Evolutionary conservation across 2,113 vertebrate species (phyloP), one percentile per base, ranked within the genome.

Genomic region (Oriolus oriolus): DNA sequence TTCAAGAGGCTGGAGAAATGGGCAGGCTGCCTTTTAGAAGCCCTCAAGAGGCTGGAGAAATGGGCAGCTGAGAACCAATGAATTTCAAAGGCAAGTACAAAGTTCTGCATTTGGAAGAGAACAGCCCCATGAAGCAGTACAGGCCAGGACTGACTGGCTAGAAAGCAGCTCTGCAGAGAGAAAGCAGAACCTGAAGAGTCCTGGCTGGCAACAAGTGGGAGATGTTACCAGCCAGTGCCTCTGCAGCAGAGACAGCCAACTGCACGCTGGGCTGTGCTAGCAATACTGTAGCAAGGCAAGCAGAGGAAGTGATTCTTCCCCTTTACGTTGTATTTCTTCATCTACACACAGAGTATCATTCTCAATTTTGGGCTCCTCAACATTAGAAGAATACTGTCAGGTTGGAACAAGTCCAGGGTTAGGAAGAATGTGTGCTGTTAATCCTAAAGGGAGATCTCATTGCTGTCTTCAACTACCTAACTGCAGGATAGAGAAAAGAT

Each of bases 101-200:
- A 80, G 49, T 37, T 33, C 44, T 30, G 7, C 44, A 49, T 54
- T 61, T 75, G 47, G 22, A 91, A 63, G 24, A 71, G 31, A 66
- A 56, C 2, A 79, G 35, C 7, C 18, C 13, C 21, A 65, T 0
- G 0, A 15, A 56, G n/a, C n/a, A 44, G 19, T 9, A 66, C 16
- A 39, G 47, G 14, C 11, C 1, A 1, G 21, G 23, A 42, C 22
- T 61, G 57, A 63, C 71, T 63, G 9, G 15, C 57, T 41, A 75
- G 53, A 87, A 66, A 66, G 66, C 14, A 83, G 24, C 16, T 50
- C 37, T 45, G 52, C 45, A 83, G 54, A 41, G 30, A 42, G 26
- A 44, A 65, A 74, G 65, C 42, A 88, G 56, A 21, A 60, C 30
- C 41, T 50, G 50, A 5, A 17, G 56, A 75, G 28, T 37, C 44